Conservation (phyloP, 2,113 vertebrate genomes). For the Scalopus aquaticus region DNA sequence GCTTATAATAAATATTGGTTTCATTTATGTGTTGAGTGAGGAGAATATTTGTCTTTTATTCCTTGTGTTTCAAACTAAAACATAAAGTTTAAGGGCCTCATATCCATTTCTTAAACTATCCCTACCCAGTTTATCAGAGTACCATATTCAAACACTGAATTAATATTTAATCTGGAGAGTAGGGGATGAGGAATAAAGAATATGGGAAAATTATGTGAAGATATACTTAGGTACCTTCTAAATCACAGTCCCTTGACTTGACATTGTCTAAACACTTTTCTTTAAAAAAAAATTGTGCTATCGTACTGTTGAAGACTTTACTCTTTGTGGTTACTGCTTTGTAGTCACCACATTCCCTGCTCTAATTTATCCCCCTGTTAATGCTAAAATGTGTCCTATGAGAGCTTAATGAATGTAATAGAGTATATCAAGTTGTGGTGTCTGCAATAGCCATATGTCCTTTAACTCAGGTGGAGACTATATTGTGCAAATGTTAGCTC, state of each 20-base stretch:
- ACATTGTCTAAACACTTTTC: too few relatives aligned
- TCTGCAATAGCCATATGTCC: not conserved
- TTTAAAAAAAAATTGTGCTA: not conserved
- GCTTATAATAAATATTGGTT: not conserved
- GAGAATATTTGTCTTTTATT: not conserved
- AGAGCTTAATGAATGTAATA: not conserved
- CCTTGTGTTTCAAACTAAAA: not conserved
- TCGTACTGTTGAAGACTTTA: not conserved
- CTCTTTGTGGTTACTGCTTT: not conserved
- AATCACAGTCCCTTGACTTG: not conserved
- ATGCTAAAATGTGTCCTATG: conserved; percentile 34
- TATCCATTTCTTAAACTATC: not conserved
- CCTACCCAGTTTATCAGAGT: not conserved
- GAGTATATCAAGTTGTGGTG: not conserved
- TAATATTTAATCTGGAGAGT: conserved; percentile 12
- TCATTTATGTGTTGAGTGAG: not conserved
- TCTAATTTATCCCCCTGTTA: conserved; percentile 41
- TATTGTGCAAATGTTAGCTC: not conserved
- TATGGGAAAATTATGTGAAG: not conserved
- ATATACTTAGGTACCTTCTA: not conserved
- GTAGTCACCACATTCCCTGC: not conserved
- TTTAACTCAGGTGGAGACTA: not conserved
- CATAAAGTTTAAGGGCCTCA: not conserved
- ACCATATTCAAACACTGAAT: not conserved
- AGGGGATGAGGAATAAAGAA: not conserved